Base-by-base conservation (phyloP, 2,797 vertebrate genomes). In the Platalea minor region DNA sequence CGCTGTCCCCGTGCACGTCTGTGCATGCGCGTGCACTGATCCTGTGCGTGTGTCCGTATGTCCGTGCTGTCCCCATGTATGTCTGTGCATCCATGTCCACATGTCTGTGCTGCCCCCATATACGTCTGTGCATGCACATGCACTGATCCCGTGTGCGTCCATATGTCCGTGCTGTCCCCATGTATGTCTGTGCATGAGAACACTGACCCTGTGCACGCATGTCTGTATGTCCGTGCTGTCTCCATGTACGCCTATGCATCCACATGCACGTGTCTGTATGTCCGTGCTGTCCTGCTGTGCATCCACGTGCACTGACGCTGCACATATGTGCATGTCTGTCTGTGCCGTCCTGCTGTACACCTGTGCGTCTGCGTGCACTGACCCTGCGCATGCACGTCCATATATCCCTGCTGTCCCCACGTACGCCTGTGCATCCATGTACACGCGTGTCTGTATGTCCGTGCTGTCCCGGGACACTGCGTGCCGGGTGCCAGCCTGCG, bases 401-500 rank as follows among this genome's bases (percentile, higher is more conserved):
- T 25, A 1, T 41, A 18, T 29, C 41, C 73, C 9, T 33, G 51
- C n/a, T 60, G 51, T 46, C 41, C 28, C 69, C 37, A 31, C 0
- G 1, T 16, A 60, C 0, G 0, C 46, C 64, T 3, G 0, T 35
- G 43, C 33, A 51, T 7, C 31, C 28, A 3, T 1, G 28, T 16
- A 28, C 12, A 4, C 1, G 3, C 1, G 0, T 51, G 50, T 82
- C 79, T 0, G 0, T 50, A 13, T n/a, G 46, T 63, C 83, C 0
- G 0, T 73, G 80, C 43, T 6, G 3, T 25, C 39, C 48, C 10
- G 1, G 56, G 54, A 65, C 0, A 2, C 80, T 1, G 11, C 8
- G 7, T 39, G 51, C 31, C 1, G 0, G 35, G 29, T 77, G 39
- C 56, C 82, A 63, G 69, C 61, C 29, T 41, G 37, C 0, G 0